Base-by-base conservation (phyloP, 1,140 invertebrate species). In the Papilio aristodemus region DNA sequence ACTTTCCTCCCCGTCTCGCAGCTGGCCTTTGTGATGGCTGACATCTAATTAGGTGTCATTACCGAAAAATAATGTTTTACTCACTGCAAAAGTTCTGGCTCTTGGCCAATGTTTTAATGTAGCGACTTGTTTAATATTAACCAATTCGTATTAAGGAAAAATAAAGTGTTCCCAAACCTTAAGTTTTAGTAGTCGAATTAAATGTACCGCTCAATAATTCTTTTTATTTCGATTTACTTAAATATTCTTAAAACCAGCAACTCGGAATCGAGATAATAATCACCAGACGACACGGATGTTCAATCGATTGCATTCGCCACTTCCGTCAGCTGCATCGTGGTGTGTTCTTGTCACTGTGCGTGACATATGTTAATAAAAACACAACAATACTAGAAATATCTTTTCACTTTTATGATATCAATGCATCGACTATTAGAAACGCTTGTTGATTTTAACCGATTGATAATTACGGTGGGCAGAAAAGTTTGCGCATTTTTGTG, bases 1-100 rank as follows among this genome's bases (percentile, higher is more conserved):
- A 77, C 59, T 68, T 68, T 57, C 59, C 6, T 57, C 68, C 14
- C 57, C 78, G 37, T 19, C 19, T 25, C n/a, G 62, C 62, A 80
- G 73, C 75, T 80, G 78, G 72, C 69, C 13, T 71, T 73, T 68
- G 74, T 70, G 64, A 36, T 38, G 62, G 13, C 62, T 41, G 62
- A 64, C 62, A 43, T 64, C 62, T 64, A 64, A 64, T 64, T 64
- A 64, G 11, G 62, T 27, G 62, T 36, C n/a, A 17, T 62, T 17
- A 39, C 19, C 14, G 14, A 36, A 32, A 64, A 38, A 38, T 38
- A 39, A 41, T 54, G 46, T 64, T 63, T 41, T 7, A 36, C 17
- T 63, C 27, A 6, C 27, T 62, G 14, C 6, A 19, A 63, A 14
- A 8, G 27, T 58, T 27, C 37, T 63, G 38, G 60, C 37, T 43